Base-by-base conservation (phyloP, 2,113 vertebrate genomes). In the Oreotrochilus melanogaster region DNA sequence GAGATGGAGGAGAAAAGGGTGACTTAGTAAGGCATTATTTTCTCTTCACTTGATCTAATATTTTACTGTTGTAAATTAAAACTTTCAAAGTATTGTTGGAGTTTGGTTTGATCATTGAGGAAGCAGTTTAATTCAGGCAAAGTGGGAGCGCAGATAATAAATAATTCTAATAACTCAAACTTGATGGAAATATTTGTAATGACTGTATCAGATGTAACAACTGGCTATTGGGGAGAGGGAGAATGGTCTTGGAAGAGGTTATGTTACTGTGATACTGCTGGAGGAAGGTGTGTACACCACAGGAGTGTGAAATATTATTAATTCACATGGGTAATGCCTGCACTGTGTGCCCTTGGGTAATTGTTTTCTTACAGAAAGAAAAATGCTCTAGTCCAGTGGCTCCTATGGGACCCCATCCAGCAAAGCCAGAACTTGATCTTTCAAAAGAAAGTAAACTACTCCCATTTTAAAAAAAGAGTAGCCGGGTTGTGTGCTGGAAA, bases 1-100 rank as follows among this genome's bases (percentile, higher is more conserved):
- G 99, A 93, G 98, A 98, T 95, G 88, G 98, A 93, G 99, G 99
- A 97, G 98, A 98, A 81, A 99, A 98, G 97, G 99, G 99, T 65
- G 99, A 99, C 37, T 80, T 97, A 86, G 99, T 99, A 98, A 99
- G 99, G 53, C 9, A 0, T 62, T 37, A 39, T 87, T 86, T 74
- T 84, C 7, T 60, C 21, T 92, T 93, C 69, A 57, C 8, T 17
- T 83, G 33, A 43, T 94, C 79, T 47, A 79, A 39, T 54, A 21
- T 39, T 35, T 25, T 45, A 6, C 18, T 71, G 18, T 43, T 3
- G 2, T 71, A 60, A 56, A 48, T 64, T 24, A 67, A 86, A 42
- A 47, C 10, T 62, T 48, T 42, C 3, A 5, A 35, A 72, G 9
- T 53, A 7, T 43, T 73, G 8, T 51, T 70, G 66, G 27, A 86